A percentile compares a stretch with the other conserved stretches of the same genome.
These are phyloP conservation scores for Piprites chloris DNA, from an alignment of 2,113 vertebrate genomes.

Conservation along the genomic window DNA sequence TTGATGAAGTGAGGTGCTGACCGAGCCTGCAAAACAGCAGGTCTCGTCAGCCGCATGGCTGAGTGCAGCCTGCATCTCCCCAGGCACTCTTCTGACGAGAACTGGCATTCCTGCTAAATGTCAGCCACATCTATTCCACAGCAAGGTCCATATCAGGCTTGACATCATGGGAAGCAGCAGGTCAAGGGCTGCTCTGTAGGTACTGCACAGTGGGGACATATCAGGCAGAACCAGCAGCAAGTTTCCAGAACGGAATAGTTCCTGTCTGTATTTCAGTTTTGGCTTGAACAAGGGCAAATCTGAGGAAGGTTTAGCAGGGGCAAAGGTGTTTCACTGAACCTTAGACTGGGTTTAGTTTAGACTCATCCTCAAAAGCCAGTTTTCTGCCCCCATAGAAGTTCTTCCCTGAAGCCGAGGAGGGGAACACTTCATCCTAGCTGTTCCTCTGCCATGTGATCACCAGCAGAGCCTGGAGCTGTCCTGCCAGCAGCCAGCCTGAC, in stretches of 20 bases:
- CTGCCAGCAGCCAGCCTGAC: background rate
- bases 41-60: background rate
- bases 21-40: slow-evolving; percentile 14
- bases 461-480: background rate
- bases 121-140: background rate
- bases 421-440: background rate
- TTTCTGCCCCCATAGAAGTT: background rate
- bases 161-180: background rate
- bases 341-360: background rate
- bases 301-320: background rate
- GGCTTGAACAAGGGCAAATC: background rate
- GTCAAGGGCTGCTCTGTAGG: background rate
- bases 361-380: background rate
- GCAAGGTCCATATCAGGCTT: background rate
- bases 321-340: background rate
- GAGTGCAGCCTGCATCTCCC: background rate
- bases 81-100: slow-evolving; percentile 16
- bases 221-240: background rate
- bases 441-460: background rate
- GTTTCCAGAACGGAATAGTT: background rate
- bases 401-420: background rate
- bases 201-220: background rate
- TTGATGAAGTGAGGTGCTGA: slow-evolving; percentile 4
- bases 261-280: background rate
- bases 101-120: slow-evolving; percentile 28